Percentiles rank a stretch among this genome's conserved stretches.
phyloP scores from a whole-genome alignment of 2,113 vertebrate genomes.

The Telmatochromis sp. region DNA sequence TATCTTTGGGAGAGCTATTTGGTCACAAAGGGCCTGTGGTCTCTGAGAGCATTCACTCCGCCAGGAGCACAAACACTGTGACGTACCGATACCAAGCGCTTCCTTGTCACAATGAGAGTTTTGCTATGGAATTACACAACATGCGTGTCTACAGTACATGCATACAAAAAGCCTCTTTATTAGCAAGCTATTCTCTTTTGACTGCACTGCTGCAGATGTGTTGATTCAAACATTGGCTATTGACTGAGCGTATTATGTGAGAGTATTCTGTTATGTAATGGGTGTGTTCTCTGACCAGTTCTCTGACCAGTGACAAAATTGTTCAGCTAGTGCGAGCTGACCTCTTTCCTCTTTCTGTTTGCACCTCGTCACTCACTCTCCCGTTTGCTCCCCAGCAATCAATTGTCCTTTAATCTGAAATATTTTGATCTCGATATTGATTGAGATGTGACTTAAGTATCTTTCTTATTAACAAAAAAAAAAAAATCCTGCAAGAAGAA shows the following conservation, averaged over 20 bases:
- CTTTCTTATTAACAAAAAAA: background rate
- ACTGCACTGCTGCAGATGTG: background rate
- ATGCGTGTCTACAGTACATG: background rate
- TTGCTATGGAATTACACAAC: background rate
- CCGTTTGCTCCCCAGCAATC: background rate
- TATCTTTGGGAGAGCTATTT: background rate
- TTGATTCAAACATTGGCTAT: background rate
- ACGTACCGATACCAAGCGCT: background rate
- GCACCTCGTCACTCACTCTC: background rate
- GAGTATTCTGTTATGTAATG: conserved; percentile 35
- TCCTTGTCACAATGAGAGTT: background rate
- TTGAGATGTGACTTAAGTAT: background rate
- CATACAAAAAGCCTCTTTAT: background rate
- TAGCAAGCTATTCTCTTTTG: background rate
- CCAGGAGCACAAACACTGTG: conserved; percentile 13
- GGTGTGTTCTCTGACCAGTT: conserved; percentile 15
- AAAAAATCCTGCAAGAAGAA: background rate
- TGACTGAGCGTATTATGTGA: background rate
- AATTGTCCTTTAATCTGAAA: background rate
- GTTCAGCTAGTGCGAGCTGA: conserved; percentile 2
- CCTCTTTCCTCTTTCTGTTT: background rate
- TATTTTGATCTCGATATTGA: background rate
- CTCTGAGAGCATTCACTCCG: background rate
- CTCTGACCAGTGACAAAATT: conserved; percentile 6
- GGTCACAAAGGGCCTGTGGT: conserved; percentile 19